Base-by-base conservation (phyloP, 2,113 vertebrate genomes). In the Uropsilus gracilis region DNA sequence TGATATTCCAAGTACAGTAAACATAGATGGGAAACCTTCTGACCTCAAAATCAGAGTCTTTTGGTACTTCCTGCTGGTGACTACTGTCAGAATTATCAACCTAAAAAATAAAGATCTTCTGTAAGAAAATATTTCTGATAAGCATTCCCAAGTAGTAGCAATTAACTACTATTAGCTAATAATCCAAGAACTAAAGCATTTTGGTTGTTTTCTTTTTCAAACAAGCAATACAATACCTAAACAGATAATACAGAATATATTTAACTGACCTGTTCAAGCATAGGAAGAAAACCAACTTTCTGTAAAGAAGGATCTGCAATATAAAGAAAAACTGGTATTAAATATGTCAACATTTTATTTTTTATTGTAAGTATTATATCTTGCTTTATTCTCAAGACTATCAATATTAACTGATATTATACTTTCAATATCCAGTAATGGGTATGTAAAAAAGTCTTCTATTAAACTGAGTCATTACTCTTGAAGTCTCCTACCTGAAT, bases 211-310 rank as follows among this genome's bases (percentile, higher is more conserved):
- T 82, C 50, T 77, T 95, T 71, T 91, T 91, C 53, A 97, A 89
- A 68, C 63, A 92, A 69, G 8, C 5, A 89, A 88, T 72, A 89
- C 6, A 84, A 73, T 57, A 89, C 18, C 48, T 90, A 75, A 93
- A 84, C 39, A 84, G 17, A 88, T 50, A 63, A 32, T 12, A 90
- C 13, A 95, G 1, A 69, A 64, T 87, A 91, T 94, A 94, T 42
- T 94, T 97, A 98, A 97, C 98, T 98, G 87, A 98, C 98, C 98
- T 99, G 98, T 96, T 98, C 97, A 90, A 97, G 84, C 61, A 97
- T 96, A 75, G 98, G 95, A 80, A 98, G 95, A 97, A 96, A 95
- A 73, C 96, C 98, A 86, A 95, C 94, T 97, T 98, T 98, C 68
- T 98, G 97, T 69, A 98, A 98, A 95, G 95, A 53, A 2, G 71